A percentile compares a stretch with the other conserved stretches of the same genome.
Evolutionary conservation across 2,797 vertebrate species (phyloP).

Genomic region (Anguilla obscura): DNA sequence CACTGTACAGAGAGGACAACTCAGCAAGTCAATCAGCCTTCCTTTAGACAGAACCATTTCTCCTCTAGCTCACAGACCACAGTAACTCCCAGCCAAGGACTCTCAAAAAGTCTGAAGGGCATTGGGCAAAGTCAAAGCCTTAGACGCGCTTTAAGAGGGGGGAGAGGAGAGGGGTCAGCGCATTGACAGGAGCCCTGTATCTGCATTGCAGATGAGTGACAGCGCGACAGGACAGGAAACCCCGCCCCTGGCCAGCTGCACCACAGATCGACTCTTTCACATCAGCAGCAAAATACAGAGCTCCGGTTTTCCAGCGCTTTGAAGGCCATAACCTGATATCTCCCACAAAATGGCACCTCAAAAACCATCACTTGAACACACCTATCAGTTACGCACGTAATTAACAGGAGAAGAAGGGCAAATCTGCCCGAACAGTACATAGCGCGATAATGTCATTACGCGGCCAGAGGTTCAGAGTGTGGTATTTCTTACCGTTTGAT

Average conservation of each 20-base stretch:
- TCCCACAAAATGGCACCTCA: constrained; percentile 21
- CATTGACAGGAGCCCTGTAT: not conserved
- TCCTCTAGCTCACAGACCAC: not conserved
- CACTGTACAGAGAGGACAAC: not conserved
- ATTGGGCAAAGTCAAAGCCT: constrained; percentile 3
- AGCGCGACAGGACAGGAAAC: not conserved
- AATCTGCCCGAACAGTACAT: not conserved
- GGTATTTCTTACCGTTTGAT: constrained; percentile 27
- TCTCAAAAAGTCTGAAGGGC: not conserved
- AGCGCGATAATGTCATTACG: constrained; percentile 6
- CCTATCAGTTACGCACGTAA: constrained; percentile 13
- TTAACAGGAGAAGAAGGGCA: constrained; percentile 16
- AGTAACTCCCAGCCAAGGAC: not conserved
- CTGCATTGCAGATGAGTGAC: constrained; percentile 16
- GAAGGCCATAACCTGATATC: constrained; percentile 29
- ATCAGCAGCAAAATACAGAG: not conserved
- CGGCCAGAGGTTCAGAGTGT: constrained; percentile 13
- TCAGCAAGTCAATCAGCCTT: not conserved
- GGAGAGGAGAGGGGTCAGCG: not conserved
- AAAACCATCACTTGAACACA: constrained; percentile 6
- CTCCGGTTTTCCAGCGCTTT: constrained; percentile 27
- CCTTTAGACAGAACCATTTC: not conserved
- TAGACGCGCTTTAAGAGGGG: not conserved
- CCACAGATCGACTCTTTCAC: not conserved
- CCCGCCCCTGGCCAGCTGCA: not conserved